These are phyloP conservation scores for Helicoverpa assulta DNA, from an alignment of 2,888 invertebrate genomes.

Conservation along the genomic window DNA sequence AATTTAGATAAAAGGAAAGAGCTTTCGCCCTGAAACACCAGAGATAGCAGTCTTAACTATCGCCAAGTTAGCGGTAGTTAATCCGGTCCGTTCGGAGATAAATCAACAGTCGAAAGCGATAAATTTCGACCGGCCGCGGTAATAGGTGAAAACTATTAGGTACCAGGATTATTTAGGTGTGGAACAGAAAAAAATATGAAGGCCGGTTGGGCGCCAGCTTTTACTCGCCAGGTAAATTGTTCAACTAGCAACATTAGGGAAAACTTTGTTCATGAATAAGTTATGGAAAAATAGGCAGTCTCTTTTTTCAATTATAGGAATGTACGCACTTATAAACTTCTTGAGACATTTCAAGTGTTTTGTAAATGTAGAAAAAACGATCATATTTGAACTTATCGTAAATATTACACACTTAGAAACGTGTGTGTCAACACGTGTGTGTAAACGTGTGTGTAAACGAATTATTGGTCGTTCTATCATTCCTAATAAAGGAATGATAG, in stretches of 20 bases:
- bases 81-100: slow-evolving; percentile 86
- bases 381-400: not conserved
- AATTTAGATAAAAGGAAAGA: slow-evolving; percentile 91
- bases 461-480: no score
- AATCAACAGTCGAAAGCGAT: slow-evolving; percentile 89
- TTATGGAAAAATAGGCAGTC: slow-evolving; percentile 28
- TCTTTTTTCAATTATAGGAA: not conserved
- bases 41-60: slow-evolving; percentile 90
- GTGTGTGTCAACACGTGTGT: no score
- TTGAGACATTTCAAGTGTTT: not conserved
- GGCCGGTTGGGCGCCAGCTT: slow-evolving; percentile 61
- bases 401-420: no score
- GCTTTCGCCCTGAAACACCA: slow-evolving; percentile 89
- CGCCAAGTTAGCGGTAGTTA: slow-evolving; percentile 90
- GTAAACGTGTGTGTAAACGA: no score
- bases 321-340: not conserved
- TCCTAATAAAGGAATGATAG: slow-evolving; percentile 25
- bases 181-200: slow-evolving; percentile 80
- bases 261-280: slow-evolving; percentile 29
- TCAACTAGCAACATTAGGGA: slow-evolving; percentile 18
- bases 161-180: slow-evolving; percentile 83
- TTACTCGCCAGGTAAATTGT: slow-evolving; percentile 39
- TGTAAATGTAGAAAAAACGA: no score
- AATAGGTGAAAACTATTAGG: slow-evolving; percentile 90
- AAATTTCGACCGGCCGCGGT: slow-evolving; percentile 86